Evolutionary conservation across 1,140 invertebrate genomes (phyloP), one percentile per base, ranked within the genome.

Genomic region (Cryptotermes secundus): DNA sequence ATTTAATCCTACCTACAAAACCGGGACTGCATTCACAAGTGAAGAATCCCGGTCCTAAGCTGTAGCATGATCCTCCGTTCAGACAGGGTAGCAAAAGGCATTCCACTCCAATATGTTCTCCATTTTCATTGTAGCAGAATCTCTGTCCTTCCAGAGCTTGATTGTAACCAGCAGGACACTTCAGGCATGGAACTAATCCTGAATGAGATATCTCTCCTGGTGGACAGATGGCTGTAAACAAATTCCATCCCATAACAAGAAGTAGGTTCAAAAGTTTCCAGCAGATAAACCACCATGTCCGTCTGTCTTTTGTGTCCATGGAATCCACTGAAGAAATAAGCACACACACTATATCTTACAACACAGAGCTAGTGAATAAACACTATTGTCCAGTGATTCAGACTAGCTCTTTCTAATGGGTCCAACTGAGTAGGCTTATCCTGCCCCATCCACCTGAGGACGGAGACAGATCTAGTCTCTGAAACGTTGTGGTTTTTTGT

Each of bases 171-270:
- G 85, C 82, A 24, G 91, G 91, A 87, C 92, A 92, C 0, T 90
- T 88, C 85, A 90, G 89, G 86, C 92, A 92, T 0, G 91, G 91
- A 42, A 87, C 84, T 31, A 92, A 86, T 7, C 92, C 91, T 10
- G 90, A 90, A 83, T 89, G 87, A 0, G 91, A 92, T 19, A 91
- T 90, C 80, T 88, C 87, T 26, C 91, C 91, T 10, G 88, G 86
- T 1, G 86, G 86, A 87, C 92, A 92, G 34, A 86, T 83, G 16
- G 88, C 91, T 92, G 85, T 19, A 36, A 35, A 53, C 3, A 16
- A 38, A 34, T 80, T n/a, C 19, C 79, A n/a, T 1, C 16, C 19
- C 26, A 80, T 31, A 49, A 49, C 16, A 49, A 49, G 22, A 49
- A 49, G 14, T 19, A 49, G 45, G 22, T 19, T 19, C 19, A 49